phyloP scores from a whole-genome alignment of 2,113 vertebrate species.

The Beaufortia kweichowensis region DNA sequence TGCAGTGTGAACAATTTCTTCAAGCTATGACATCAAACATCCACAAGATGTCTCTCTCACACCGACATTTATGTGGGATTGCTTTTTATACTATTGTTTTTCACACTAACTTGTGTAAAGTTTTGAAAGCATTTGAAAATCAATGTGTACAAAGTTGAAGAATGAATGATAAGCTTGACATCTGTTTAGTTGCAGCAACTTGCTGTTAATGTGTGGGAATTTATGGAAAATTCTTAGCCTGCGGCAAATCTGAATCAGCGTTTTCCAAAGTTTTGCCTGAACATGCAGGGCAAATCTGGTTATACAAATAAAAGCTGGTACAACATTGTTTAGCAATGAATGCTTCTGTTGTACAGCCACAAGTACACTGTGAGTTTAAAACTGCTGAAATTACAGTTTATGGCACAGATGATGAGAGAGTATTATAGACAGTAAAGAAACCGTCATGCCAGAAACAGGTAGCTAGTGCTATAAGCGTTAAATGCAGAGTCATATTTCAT shows the following conservation, averaged over 20 bases:
- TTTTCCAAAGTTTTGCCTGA: background rate
- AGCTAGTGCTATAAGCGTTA: background rate
- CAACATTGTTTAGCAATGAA: no score
- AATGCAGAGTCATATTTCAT: constrained; percentile 33
- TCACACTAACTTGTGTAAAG: no score
- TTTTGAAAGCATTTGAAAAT: no score
- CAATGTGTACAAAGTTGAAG: no score
- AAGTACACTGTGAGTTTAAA: background rate
- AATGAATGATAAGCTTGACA: no score
- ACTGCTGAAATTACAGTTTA: background rate
- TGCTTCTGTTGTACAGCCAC: background rate
- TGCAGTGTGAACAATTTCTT: background rate
- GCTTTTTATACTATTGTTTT: no score
- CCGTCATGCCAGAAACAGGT: background rate
- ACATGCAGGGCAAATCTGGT: background rate
- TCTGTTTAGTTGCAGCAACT: no score
- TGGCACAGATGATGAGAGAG: no score
- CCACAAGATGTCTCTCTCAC: background rate
- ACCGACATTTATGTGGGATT: background rate
- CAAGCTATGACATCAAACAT: background rate
- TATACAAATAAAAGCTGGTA: background rate
- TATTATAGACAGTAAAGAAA: background rate
- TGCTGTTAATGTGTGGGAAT: no score
- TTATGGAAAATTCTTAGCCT: no score
- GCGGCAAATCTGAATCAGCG: no score